A percentile compares a stretch with the other conserved stretches of the same genome.
These are phyloP conservation scores for Amaurobius ferox DNA, from an alignment of 2,888 invertebrate species.

Conservation along the genomic window DNA sequence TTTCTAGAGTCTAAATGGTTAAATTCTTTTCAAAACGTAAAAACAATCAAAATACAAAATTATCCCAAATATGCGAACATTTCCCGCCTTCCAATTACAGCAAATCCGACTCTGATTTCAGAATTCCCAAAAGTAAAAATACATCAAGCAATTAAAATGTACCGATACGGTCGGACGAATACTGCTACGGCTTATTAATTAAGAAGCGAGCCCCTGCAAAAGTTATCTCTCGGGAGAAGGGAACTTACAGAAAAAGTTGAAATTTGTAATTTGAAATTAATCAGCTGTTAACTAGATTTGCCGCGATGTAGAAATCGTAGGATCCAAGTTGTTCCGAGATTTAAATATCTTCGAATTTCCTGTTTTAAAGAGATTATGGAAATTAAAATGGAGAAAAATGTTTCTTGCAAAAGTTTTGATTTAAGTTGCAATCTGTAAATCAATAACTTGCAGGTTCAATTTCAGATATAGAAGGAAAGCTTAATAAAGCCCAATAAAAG, in stretches of 20 bases:
- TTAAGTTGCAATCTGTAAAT: too few relatives aligned
- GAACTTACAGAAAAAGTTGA: background rate
- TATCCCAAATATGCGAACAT: too few relatives aligned
- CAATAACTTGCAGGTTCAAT: too few relatives aligned
- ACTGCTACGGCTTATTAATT: slow-evolving; percentile 5
- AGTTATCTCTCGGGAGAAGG: background rate
- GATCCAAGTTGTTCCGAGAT: background rate
- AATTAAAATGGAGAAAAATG: background rate
- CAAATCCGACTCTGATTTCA: background rate
- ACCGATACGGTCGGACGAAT: background rate
- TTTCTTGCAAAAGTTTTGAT: background rate
- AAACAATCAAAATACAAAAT: too few relatives aligned
- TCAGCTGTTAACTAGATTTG: background rate
- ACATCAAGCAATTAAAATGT: background rate
- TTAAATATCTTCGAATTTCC: background rate
- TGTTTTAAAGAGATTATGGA: background rate
- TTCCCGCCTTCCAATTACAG: background rate
- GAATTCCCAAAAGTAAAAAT: background rate
- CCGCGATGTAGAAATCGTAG: background rate
- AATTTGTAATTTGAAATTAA: background rate
- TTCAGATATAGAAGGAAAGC: too few relatives aligned
- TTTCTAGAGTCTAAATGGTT: too few relatives aligned
- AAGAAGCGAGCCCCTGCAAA: background rate
- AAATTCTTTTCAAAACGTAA: too few relatives aligned
- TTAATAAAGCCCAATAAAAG: too few relatives aligned